phyloP scores from a whole-genome alignment of 2,113 vertebrate genomes.

The Pseudopodoces humilis region DNA sequence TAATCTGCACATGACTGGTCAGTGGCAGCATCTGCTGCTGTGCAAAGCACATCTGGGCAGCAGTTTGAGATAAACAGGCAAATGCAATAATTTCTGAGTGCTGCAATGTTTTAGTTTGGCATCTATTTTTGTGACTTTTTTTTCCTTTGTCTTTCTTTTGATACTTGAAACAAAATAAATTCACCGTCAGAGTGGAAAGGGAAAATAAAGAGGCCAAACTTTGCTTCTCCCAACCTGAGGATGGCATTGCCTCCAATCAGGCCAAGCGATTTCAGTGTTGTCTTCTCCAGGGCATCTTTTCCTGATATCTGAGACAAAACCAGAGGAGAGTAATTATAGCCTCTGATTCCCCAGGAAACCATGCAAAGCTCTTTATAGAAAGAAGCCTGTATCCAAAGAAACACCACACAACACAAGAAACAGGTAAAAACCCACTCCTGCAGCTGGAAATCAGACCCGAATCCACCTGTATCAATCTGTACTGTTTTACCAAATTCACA shows the following conservation, averaged over 20 bases:
- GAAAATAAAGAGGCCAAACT: background rate
- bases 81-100: constrained; percentile 4
- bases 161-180: constrained; percentile 32
- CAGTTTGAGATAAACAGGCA: constrained; percentile 60
- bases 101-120: background rate
- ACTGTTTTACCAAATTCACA: background rate
- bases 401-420: background rate
- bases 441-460: background rate
- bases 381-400: background rate
- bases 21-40: constrained; percentile 52
- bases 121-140: background rate
- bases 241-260: constrained; percentile 90
- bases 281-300: constrained; percentile 80
- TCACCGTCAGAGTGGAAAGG: background rate
- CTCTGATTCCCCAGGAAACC: background rate
- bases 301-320: constrained; percentile 79
- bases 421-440: background rate
- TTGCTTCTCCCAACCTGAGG: constrained; percentile 80
- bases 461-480: background rate
- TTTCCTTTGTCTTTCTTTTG: background rate
- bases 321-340: background rate
- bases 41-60: constrained; percentile 49
- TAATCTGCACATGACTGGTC: constrained; percentile 17
- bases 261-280: constrained; percentile 88
- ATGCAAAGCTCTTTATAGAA: background rate